phyloP scores from a whole-genome alignment of 2,888 invertebrate genomes.

The Orchestes rusci region DNA sequence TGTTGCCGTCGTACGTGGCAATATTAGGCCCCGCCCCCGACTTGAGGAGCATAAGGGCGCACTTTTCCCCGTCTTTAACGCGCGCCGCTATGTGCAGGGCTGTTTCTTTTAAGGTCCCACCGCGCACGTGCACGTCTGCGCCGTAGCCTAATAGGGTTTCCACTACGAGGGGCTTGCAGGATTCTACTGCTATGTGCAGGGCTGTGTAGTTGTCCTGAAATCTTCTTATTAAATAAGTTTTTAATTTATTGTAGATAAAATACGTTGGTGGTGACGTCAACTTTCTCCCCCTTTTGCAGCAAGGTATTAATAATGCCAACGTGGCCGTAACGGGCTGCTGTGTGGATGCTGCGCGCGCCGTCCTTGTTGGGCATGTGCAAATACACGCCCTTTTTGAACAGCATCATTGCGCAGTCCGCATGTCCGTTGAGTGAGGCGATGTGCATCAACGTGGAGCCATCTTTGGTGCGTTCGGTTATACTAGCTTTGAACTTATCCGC shows the following conservation, averaged over 20 bases:
- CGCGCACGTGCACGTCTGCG: constrained; percentile 92
- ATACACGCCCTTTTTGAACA: constrained; percentile 97
- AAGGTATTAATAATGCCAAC: constrained; percentile 95
- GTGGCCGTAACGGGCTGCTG: constrained; percentile 94
- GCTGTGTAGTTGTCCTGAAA: constrained; percentile 93
- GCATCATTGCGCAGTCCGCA: constrained; percentile 96
- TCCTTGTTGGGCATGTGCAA: constrained; percentile 99
- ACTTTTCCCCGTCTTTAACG: constrained; percentile 83
- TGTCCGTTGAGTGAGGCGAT: constrained; percentile 96
- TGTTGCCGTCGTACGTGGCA: constrained; percentile 92
- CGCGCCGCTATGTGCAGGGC: constrained; percentile 96
- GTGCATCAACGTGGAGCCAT: constrained; percentile 97
- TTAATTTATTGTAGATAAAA: constrained; percentile 38
- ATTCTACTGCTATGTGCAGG: constrained; percentile 93
- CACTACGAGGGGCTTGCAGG: constrained; percentile 88
- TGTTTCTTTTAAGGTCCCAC: constrained; percentile 84
- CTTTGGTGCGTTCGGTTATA: constrained; percentile 92
- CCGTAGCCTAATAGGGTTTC: constrained; percentile 94
- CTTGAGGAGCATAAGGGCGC: constrained; percentile 95
- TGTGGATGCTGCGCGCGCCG: constrained; percentile 96
- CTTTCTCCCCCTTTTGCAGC: constrained; percentile 92
- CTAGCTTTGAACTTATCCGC: constrained; percentile 98
- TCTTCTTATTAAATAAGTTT: constrained; percentile 1
- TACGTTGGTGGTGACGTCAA: constrained; percentile 92
- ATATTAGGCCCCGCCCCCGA: constrained; percentile 97